A percentile compares a stretch with the other conserved stretches of the same genome.
phyloP scores from a whole-genome alignment of 2,797 vertebrate species.

The Bovichtus variegatus region DNA sequence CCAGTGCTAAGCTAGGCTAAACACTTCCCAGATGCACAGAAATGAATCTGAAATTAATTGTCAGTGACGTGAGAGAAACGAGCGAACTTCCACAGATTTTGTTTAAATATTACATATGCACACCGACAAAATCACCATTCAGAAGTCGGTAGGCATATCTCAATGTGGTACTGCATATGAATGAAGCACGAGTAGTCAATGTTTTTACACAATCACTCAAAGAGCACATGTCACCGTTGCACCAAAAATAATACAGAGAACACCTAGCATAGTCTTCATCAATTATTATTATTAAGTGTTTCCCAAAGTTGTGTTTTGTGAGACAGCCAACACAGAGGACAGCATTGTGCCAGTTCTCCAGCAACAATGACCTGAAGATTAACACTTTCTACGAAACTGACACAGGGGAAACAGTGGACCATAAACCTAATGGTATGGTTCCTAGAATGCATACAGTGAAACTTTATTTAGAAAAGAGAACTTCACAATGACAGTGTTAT shows the following conservation, averaged over 20 bases:
- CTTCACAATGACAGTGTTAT: constrained; percentile 52
- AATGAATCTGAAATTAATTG: constrained; percentile 12
- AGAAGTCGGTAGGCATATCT: constrained; percentile 68
- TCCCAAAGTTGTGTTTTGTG: constrained; percentile 48
- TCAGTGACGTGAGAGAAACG: constrained; percentile 2
- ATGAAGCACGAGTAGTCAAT: constrained; percentile 70
- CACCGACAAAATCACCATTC: constrained; percentile 67
- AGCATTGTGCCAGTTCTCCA: constrained; percentile 52
- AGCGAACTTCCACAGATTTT: constrained; percentile 21
- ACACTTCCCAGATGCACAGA: not conserved
- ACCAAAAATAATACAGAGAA: constrained; percentile 75
- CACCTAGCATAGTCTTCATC: constrained; percentile 66
- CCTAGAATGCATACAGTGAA: constrained; percentile 51
- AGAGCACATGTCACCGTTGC: constrained; percentile 69
- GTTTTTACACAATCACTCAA: constrained; percentile 72
- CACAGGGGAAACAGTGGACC: constrained; percentile 39
- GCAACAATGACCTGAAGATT: constrained; percentile 60
- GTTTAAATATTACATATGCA: constrained; percentile 44
- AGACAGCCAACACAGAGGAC: constrained; percentile 63
- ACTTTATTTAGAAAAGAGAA: constrained; percentile 24
- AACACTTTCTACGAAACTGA: constrained; percentile 59
- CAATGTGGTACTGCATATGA: constrained; percentile 60
- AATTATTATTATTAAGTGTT: constrained; percentile 33
- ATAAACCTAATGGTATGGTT: constrained; percentile 44
- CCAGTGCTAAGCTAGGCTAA: constrained; percentile 6